Base-by-base conservation (phyloP, 1,140 invertebrate genomes). In the Teleopsis dalmanni region DNA sequence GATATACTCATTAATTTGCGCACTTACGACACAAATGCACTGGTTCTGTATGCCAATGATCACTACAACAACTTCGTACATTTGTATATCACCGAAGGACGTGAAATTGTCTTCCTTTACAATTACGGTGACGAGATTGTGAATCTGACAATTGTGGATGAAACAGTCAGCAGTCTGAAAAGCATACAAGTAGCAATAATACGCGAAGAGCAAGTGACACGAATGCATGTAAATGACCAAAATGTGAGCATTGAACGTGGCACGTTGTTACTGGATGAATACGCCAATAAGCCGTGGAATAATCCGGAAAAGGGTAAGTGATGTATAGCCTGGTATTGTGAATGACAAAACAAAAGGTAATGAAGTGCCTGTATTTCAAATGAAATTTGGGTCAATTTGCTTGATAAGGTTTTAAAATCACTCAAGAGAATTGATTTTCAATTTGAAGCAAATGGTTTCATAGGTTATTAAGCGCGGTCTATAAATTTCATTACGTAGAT, bases 21-120 rank as follows among this genome's bases (percentile, higher is more conserved):
- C 52, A 95, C 91, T 0, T 91, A 91, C 60, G 87, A 91, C 56
- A 76, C 78, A 25, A 79, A 85, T 54, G 84, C 88, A 0, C 63
- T 95, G 45, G 81, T 96, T 18, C 73, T 95, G 1, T 95, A 95
- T 59, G 88, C 89, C 5, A 91, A 94, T 64, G 92, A 95, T 73
- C 86, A 94, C 70, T 74, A 92, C 31, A 94, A 94, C 57, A 96
- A 96, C 70, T 95, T 96, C 69, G 82, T 93, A 33, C 91, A 95
- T 69, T 67, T 95, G 8, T 91, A 90, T 68, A 82, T 95, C 25
- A 80, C 83, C 47, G 81, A 85, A 50, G 83, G 82, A 1, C 81
- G 56, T 65, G 73, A 75, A 76, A 79, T 93, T 5, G 80, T 89
- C 1, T 91, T 91, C 59, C 75, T 90, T 2, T 93, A 90, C 61